phyloP scores from a whole-genome alignment of 2,888 invertebrate species.

The Formica aserva region DNA sequence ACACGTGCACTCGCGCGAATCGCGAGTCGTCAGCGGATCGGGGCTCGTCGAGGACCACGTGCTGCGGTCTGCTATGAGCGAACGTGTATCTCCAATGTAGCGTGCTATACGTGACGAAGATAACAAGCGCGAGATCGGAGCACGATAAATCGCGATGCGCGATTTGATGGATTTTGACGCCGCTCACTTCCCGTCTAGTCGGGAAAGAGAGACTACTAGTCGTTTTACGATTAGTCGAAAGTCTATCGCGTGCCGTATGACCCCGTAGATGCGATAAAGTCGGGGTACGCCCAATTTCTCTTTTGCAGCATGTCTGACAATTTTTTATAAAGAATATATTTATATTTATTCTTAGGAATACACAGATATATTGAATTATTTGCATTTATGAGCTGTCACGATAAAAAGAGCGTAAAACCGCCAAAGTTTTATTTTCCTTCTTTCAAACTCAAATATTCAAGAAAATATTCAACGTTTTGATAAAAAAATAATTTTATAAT shows the following conservation, averaged over 20 bases:
- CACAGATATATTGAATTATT: neutral
- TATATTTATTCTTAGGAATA: neutral
- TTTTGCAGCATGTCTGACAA: constrained; percentile 41
- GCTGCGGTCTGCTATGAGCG: constrained; percentile 55
- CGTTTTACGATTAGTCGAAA: constrained; percentile 42
- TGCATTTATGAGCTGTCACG: neutral
- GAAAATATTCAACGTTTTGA: neutral
- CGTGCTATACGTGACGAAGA: neutral
- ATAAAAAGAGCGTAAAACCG: neutral
- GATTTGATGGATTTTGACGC: neutral
- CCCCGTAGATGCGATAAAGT: constrained; percentile 46
- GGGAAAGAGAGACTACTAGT: neutral
- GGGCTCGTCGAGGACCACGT: constrained; percentile 59
- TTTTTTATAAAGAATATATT: constrained; percentile 4
- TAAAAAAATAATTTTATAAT: neutral
- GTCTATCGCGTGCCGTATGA: constrained; percentile 55
- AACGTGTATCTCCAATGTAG: constrained; percentile 36
- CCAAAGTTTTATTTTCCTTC: neutral
- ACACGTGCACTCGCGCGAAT: constrained; percentile 32
- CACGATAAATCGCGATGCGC: constrained; percentile 25
- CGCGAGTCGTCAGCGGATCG: constrained; percentile 30
- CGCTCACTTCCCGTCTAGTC: neutral
- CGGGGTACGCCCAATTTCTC: constrained; percentile 49
- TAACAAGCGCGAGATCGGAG: neutral
- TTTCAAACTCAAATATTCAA: no score